These are phyloP conservation scores for Bradypus variegatus DNA, from an alignment of 2,797 vertebrate genomes.

Conservation along the genomic window DNA sequence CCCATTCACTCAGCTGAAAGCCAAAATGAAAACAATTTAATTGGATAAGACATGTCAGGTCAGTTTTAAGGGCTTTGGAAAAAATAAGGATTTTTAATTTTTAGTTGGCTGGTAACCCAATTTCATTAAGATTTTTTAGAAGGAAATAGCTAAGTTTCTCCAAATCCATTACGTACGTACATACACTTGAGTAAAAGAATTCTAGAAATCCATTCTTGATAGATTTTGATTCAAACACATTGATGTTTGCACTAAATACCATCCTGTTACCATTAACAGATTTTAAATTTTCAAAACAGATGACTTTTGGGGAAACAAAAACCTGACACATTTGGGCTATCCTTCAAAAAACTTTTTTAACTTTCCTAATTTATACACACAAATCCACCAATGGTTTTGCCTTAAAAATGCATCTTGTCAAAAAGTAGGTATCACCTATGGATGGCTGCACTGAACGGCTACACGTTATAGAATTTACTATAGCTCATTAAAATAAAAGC, in stretches of 20 bases:
- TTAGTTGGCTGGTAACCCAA: not conserved
- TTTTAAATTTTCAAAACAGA: slow-evolving; percentile 14
- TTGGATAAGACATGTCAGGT: not conserved
- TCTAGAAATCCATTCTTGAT: slow-evolving; percentile 1
- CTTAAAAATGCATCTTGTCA: not conserved
- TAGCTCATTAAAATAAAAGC: slow-evolving; percentile 1
- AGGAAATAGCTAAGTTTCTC: slow-evolving; percentile 26
- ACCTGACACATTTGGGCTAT: not conserved
- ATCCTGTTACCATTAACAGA: not conserved
- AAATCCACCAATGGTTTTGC: not conserved
- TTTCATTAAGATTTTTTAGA: slow-evolving; percentile 24
- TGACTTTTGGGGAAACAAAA: slow-evolving; percentile 30
- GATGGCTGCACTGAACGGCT: not conserved
- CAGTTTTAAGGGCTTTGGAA: not conserved
- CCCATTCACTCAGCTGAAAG: not conserved
- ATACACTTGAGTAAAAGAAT: not conserved
- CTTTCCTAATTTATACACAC: not conserved
- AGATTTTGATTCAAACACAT: slow-evolving; percentile 1
- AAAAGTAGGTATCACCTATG: not conserved
- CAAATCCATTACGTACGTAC: slow-evolving; percentile 1
- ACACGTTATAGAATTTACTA: not conserved
- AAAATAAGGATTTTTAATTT: not conserved
- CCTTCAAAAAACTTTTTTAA: not conserved
- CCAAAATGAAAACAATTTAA: slow-evolving; percentile 26
- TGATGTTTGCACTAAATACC: not conserved